Percentiles rank a stretch among this genome's conserved stretches.
phyloP scores from a whole-genome alignment of 1,140 invertebrate genomes.

The Drosophila triauraria region DNA sequence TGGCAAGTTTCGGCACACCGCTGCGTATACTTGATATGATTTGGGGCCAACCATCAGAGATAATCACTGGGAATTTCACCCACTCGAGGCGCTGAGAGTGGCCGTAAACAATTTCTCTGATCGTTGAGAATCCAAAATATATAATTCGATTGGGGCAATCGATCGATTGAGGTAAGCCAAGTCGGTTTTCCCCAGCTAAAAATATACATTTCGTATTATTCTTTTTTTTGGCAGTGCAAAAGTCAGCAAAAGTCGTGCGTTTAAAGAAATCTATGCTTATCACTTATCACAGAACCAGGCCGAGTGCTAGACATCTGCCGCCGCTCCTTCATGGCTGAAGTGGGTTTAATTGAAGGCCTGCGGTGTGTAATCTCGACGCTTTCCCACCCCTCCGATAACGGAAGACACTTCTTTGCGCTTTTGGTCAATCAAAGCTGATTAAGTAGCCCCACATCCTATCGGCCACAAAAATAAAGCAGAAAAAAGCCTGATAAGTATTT shows the following conservation, averaged over 20 bases:
- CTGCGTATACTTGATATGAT: slow-evolving; percentile 26
- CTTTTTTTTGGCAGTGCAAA: slow-evolving; percentile 2
- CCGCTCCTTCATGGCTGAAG: slow-evolving; percentile 21
- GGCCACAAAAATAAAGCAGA: not conserved
- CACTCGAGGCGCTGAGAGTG: slow-evolving; percentile 20
- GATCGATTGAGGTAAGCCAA: not conserved
- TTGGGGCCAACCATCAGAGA: slow-evolving; percentile 9
- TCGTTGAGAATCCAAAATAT: slow-evolving; percentile 18
- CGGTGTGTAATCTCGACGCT: slow-evolving; percentile 38
- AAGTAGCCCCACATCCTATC: slow-evolving; percentile 29
- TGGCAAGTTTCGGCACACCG: slow-evolving; percentile 34
- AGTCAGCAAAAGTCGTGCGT: not conserved
- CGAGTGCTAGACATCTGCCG: slow-evolving; percentile 30
- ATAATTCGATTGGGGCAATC: slow-evolving; percentile 41
- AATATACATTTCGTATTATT: not conserved
- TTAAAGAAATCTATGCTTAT: slow-evolving; percentile 38
- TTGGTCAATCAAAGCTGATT: slow-evolving; percentile 21
- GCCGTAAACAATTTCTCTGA: slow-evolving; percentile 19
- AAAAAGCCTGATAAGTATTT: slow-evolving; percentile 19
- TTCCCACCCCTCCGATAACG: slow-evolving; percentile 25
- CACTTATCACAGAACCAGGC: not conserved
- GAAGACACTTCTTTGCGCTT: slow-evolving; percentile 18
- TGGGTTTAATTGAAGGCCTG: slow-evolving; percentile 54
- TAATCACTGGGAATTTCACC: slow-evolving; percentile 55
- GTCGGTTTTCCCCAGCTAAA: slow-evolving; percentile 23